Base-by-base conservation (phyloP, 30 jellyfish, hydroid and myxozoan genomes). In the Catostylus mosaicus region DNA sequence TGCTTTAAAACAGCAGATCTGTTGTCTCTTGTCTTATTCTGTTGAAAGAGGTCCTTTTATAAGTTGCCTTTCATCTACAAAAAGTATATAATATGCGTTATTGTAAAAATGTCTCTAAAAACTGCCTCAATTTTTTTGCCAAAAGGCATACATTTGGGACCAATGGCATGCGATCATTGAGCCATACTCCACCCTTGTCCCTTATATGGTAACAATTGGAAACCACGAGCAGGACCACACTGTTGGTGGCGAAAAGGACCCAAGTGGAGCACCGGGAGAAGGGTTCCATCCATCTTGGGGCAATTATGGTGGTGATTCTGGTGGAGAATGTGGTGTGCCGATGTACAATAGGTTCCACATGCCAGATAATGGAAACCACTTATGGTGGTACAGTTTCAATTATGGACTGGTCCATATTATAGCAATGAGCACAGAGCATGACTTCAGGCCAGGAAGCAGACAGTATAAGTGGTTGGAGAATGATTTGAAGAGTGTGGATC, bases 131-230 rank as follows among this genome's bases (percentile, higher is more conserved):
- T n/a, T n/a, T n/a, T n/a, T n/a, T n/a, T n/a, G n/a, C n/a, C n/a
- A n/a, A n/a, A 37, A 92, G 98, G 98, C 97, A 36, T 92, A 92
- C 56, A 70, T 88, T 26, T 92, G 98, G 98, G 98, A 92, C 23
- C 94, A 87, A 67, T 92, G 95, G 96, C 83, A 82, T 30, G 74
- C 52, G 0, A 30, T 87, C 23, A 86, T 92, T 20, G 88, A 92
- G 62, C 98, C 98, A 22, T 73, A 56, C 63, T 67, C 98, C 1
- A 79, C 98, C 23, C 89, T 86, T 27, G 78, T 87, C 19, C 98
- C 98, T 24, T 92, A 92, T 48, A 88, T 87, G 97, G 93, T 92
- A 29, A 96, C 96, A 8, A 78, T 92, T 35, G 98, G 98, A 9
- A 92, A 92, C 80, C 98, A 92, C 37, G 98, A 92, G 65, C 96